Conservation (phyloP, 2,797 vertebrate species). For the Hylomyscus alleni region DNA sequence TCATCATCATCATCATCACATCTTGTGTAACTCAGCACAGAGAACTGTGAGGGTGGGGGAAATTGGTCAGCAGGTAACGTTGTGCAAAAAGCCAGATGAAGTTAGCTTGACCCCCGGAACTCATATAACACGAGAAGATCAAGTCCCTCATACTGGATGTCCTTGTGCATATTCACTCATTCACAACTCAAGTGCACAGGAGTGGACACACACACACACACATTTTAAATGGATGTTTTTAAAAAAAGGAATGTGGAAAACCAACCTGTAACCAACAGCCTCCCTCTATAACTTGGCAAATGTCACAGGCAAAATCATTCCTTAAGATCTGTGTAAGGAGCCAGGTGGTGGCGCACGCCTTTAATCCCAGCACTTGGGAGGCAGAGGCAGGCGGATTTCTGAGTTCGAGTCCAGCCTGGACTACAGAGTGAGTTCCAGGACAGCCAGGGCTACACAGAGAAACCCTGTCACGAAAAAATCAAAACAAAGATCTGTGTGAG, state of each 20-base stretch:
- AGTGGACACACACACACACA: background rate
- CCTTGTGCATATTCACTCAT: background rate
- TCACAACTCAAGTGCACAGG: no score
- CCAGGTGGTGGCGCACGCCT: no score
- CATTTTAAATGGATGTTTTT: background rate
- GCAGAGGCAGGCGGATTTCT: no score
- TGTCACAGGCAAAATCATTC: background rate
- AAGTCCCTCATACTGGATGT: background rate
- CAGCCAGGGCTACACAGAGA: no score
- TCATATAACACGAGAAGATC: background rate
- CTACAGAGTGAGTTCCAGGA: no score
- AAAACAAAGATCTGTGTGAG: background rate
- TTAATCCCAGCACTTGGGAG: no score
- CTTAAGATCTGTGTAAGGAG: background rate
- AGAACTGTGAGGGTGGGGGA: background rate
- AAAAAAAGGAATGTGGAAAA: background rate
- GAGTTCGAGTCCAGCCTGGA: no score
- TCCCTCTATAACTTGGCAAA: background rate
- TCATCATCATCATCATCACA: no score
- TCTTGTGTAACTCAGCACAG: background rate
- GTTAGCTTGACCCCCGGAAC: background rate
- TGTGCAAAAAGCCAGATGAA: background rate
- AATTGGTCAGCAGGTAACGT: background rate
- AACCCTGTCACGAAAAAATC: no score
- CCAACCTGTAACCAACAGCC: slow-evolving; percentile 12